phyloP scores from a whole-genome alignment of 2,888 invertebrate genomes.

The Chymomyza caudatula region DNA sequence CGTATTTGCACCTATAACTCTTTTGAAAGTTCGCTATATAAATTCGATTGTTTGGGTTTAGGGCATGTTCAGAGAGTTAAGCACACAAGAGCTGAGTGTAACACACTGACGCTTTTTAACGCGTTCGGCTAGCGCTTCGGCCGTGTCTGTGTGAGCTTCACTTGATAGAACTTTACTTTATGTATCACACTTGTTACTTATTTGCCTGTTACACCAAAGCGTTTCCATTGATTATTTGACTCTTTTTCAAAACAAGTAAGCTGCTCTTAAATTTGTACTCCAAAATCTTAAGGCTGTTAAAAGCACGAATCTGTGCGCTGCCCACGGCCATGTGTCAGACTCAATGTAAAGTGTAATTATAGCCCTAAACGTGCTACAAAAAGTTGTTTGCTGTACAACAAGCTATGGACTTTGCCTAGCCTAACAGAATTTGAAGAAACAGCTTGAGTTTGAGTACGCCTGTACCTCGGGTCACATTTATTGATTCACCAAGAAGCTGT shows the following conservation, averaged over 20 bases:
- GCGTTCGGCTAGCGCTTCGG: too few species aligned
- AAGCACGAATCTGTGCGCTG: not conserved
- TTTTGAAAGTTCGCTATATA: too few species aligned
- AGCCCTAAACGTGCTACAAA: conserved; percentile 14
- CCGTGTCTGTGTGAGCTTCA: too few species aligned
- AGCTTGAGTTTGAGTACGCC: not conserved
- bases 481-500: conserved; percentile 30
- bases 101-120: too few species aligned
- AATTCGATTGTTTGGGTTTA: too few species aligned
- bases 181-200: too few species aligned
- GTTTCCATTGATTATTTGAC: too few species aligned
- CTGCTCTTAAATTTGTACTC: not conserved
- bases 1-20: too few species aligned
- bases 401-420: not conserved
- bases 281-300: not conserved
- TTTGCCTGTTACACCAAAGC: too few species aligned
- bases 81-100: too few species aligned
- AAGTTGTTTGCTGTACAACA: not conserved
- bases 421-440: not conserved
- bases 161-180: too few species aligned
- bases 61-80: too few species aligned
- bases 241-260: not conserved
- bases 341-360: conserved; percentile 32
- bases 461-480: conserved; percentile 12
- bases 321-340: conserved; percentile 4